Evolutionary conservation across 2,113 vertebrate species (phyloP), one percentile per base, ranked within the genome.

Genomic region (Catagonus wagneri): DNA sequence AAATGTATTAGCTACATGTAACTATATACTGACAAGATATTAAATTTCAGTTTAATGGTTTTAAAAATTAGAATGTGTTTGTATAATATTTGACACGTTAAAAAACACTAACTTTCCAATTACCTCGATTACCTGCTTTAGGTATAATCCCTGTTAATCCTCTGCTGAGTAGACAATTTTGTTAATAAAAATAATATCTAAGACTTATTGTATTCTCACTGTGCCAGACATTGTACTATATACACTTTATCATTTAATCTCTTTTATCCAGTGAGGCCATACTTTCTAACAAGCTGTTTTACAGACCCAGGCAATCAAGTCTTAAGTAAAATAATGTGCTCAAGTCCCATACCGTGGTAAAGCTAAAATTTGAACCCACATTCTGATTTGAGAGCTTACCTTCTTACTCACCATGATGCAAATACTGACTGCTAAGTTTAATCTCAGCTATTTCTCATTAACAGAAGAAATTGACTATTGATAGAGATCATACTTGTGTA

Each of bases 401-500:
- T 27, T 86, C 32, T 97, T 75, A 58, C 52, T 75, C 60, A 93
- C 23, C 10, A 17, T n/a, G 17, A 68, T 68, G 58, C 19, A 78
- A 44, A 86, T 7, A 80, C 29, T 83, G 3, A 23, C 60, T 66
- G 27, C 44, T 88, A 34, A 80, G 78, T 92, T 86, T 87, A 94
- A 91, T 74, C 1, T 86, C 32, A 79, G 39, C 17, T 83, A 36
- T 90, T 90, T 96, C 72, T 65, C 90, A 90, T 94, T 78, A 76
- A 63, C 65, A 74, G 29, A 80, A 92, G 27, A 93, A 84, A 83
- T 36, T 88, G 60, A 69, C 89, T 92, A 96, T 94, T 96, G 90
- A 96, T 71, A 84, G 71, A n/a, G 89, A 85, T 90, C 93, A 94
- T 58, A 86, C 22, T 91, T 12, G 20, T 94, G 83, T 91, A 97